Conservation (phyloP, 2,113 vertebrate species). For the Calyptommatus sinebrachiatus region DNA sequence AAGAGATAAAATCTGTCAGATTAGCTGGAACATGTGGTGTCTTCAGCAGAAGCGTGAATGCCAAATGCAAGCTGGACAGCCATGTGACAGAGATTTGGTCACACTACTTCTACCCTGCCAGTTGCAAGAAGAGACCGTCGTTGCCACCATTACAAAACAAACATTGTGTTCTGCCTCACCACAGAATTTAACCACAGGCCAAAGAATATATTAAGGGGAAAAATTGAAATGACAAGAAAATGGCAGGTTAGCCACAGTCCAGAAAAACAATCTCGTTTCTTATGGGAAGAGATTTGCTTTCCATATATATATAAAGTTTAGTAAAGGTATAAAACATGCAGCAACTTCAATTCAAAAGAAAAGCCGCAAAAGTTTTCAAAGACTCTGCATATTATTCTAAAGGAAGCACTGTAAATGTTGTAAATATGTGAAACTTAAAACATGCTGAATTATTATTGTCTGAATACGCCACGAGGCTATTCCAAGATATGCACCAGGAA, state of each 20-base stretch:
- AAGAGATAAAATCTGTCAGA: background rate
- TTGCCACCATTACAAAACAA: conserved; percentile 39
- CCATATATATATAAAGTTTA: background rate
- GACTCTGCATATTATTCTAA: background rate
- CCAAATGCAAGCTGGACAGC: background rate
- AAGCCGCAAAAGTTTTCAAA: background rate
- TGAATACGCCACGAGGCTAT: too few species aligned
- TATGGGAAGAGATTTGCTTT: background rate
- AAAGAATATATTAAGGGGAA: background rate
- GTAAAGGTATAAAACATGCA: background rate
- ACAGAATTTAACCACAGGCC: conserved; percentile 7
- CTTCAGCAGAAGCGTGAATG: background rate
- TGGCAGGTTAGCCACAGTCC: fast-evolving
- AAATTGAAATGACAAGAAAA: background rate
- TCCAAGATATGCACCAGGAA: background rate
- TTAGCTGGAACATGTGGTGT: background rate
- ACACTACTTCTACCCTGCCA: background rate
- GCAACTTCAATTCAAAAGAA: background rate
- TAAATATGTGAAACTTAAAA: too few species aligned
- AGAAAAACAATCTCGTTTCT: background rate
- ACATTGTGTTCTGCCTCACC: background rate
- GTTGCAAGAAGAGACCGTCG: conserved; percentile 10
- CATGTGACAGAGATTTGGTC: conserved; percentile 17
- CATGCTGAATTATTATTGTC: too few species aligned
- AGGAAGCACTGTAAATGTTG: too few species aligned